Percentiles rank a stretch among this genome's conserved stretches.
Conservation (phyloP, 92 coral and sea anemone species). For the Epizoanthus scotinus region DNA sequence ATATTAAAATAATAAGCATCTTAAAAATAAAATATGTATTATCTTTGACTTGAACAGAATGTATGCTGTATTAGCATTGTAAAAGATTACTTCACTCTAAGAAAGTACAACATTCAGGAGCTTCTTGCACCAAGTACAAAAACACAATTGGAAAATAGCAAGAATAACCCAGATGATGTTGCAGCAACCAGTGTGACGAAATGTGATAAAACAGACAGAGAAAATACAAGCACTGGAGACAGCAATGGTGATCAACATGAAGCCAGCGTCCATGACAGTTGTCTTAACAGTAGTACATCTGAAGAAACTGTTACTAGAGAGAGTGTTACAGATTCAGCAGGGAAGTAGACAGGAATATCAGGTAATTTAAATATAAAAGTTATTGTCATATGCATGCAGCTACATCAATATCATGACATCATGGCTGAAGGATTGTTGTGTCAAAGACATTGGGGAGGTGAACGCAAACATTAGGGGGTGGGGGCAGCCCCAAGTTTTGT, state of each 20-base stretch:
- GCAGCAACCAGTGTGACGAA: not conserved
- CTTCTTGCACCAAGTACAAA: slow-evolving; percentile 49
- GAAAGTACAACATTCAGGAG: slow-evolving; percentile 88
- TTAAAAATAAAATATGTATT: not conserved
- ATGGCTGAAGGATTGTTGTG: no score
- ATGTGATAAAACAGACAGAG: not conserved
- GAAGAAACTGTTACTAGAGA: not conserved
- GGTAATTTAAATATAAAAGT: no score
- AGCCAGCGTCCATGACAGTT: not conserved
- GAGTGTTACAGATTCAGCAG: not conserved
- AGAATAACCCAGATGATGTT: not conserved
- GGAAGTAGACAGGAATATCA: no score
- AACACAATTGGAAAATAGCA: not conserved
- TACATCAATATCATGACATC: no score
- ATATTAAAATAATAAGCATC: not conserved
- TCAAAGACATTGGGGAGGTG: no score
- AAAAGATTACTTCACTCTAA: slow-evolving; percentile 71
- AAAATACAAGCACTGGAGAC: not conserved
- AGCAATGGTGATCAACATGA: not conserved
- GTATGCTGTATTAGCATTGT: slow-evolving; percentile 88
- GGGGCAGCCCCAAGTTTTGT: no score
- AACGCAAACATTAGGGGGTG: no score
- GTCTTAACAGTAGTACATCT: not conserved
- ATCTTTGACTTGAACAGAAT: slow-evolving; percentile 49
- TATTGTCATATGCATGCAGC: no score